phyloP scores from a whole-genome alignment of 2,888 invertebrate genomes.

The Brachypalpus laphriformis region DNA sequence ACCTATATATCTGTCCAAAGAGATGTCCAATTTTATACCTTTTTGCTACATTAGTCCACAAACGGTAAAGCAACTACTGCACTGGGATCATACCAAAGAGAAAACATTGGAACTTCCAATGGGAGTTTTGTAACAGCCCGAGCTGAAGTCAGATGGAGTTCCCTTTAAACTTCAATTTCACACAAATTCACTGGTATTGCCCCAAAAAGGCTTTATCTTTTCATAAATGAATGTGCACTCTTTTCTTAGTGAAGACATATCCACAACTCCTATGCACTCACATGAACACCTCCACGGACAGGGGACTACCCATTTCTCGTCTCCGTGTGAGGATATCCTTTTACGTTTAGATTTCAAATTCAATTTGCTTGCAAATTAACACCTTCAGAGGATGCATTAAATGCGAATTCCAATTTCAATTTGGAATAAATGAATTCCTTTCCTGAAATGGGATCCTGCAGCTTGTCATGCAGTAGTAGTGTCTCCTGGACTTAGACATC shows the following conservation, averaged over 20 bases:
- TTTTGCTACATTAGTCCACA: too few species aligned
- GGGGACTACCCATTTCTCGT: neutral
- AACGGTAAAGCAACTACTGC: too few species aligned
- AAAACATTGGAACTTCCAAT: too few species aligned
- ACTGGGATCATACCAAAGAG: too few species aligned
- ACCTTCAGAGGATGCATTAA: conserved; percentile 71
- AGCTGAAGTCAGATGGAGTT: neutral
- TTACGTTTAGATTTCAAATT: conserved; percentile 67
- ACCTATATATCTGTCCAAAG: too few species aligned
- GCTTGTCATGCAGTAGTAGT: conserved; percentile 37
- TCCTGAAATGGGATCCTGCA: conserved; percentile 60
- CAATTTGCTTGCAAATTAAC: conserved; percentile 74
- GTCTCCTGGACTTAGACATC: conserved; percentile 37
- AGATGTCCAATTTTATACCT: too few species aligned
- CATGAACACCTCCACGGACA: neutral
- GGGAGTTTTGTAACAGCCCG: neutral
- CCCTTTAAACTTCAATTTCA: neutral
- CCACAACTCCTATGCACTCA: neutral
- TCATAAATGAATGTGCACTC: neutral
- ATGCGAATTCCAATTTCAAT: conserved; percentile 73
- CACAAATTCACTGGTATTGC: neutral
- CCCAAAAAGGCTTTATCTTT: neutral
- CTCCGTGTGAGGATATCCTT: conserved; percentile 13
- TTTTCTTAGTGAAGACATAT: neutral
- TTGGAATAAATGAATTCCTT: conserved; percentile 69